Evolutionary conservation across 2,113 vertebrate genomes (phyloP).

Genomic region (Mustela nigripes): DNA sequence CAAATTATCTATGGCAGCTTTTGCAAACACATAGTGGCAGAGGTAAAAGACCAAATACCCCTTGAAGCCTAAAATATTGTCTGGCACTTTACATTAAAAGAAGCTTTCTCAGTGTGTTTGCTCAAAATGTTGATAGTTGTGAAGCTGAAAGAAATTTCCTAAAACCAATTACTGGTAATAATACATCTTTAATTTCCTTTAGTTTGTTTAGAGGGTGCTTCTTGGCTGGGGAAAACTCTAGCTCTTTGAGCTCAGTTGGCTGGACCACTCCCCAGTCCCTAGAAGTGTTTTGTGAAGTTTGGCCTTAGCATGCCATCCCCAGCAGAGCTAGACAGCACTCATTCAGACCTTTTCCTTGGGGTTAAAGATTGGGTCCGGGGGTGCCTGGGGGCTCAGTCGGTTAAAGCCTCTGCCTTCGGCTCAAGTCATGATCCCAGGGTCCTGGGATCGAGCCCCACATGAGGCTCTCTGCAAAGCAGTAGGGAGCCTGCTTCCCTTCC

Average conservation of each 20-base stretch:
- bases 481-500: no score
- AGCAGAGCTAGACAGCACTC: background rate
- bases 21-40: background rate
- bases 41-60: background rate
- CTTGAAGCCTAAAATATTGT: background rate
- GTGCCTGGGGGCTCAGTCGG: no score
- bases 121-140: background rate
- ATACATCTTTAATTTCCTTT: background rate
- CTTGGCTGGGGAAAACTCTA: background rate
- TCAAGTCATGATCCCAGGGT: no score
- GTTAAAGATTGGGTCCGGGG: background rate
- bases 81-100: background rate
- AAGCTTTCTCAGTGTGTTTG: background rate
- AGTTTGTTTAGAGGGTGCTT: constrained; percentile 2
- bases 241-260: background rate
- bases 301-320: background rate
- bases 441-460: no score
- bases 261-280: background rate
- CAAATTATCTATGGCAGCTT: background rate
- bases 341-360: background rate
- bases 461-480: no score
- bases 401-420: no score
- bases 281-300: background rate
- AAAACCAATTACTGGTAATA: background rate
- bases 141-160: background rate